Percentiles rank a stretch among this genome's conserved stretches.
phyloP scores from a whole-genome alignment of 2,888 invertebrate species.

The Sphecodes monilicornis region DNA sequence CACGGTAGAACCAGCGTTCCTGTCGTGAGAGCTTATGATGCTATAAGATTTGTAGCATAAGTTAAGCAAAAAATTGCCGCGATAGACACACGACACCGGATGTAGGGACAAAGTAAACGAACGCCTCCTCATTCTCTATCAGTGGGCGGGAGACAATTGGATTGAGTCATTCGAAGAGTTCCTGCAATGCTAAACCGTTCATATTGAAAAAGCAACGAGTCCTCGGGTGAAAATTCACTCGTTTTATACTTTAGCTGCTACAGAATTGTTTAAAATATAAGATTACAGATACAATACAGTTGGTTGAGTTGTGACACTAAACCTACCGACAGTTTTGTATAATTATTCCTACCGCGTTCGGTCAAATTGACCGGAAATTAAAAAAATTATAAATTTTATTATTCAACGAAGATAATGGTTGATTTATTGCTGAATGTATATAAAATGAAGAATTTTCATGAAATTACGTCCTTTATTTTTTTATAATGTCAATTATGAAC shows the following conservation, averaged over 20 bases:
- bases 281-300: too few relatives aligned
- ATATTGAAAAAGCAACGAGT: background rate
- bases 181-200: background rate
- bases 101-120: background rate
- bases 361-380: too few relatives aligned
- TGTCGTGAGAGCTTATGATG: background rate
- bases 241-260: background rate
- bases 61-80: background rate
- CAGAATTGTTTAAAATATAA: background rate
- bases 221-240: background rate
- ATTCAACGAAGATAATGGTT: too few relatives aligned
- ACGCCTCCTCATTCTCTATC: background rate
- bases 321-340: too few relatives aligned
- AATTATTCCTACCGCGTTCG: too few relatives aligned
- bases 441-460: too few relatives aligned
- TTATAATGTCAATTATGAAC: too few relatives aligned
- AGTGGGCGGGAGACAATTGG: background rate
- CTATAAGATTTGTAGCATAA: background rate
- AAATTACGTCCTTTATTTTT: too few relatives aligned
- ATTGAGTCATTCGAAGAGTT: background rate
- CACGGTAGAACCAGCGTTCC: conserved; percentile 23
- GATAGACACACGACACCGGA: background rate
- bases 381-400: too few relatives aligned
- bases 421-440: too few relatives aligned
- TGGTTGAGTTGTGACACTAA: too few relatives aligned